Percentiles rank a stretch among this genome's conserved stretches.
These are phyloP conservation scores for Rhagonycha lutea DNA, from an alignment of 2,888 invertebrate species.

Conservation along the genomic window DNA sequence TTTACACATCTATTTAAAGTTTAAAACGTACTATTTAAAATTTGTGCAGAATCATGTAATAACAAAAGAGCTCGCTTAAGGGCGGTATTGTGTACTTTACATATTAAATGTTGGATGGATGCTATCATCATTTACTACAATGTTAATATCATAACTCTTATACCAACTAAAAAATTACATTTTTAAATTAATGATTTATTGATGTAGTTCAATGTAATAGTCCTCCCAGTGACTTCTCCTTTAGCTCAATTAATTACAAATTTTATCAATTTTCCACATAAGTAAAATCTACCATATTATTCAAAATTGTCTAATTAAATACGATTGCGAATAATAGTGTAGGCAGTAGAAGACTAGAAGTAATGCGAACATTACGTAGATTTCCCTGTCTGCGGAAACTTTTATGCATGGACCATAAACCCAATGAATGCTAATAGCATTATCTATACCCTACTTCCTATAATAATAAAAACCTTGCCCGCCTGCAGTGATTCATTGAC, in stretches of 20 bases:
- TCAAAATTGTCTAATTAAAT: background rate
- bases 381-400: constrained; percentile 56
- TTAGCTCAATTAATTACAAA: background rate
- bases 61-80: constrained; percentile 31
- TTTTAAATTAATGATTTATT: background rate
- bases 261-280: background rate
- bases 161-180: background rate
- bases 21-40: constrained; percentile 44
- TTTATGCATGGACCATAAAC: constrained; percentile 65
- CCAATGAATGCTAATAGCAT: constrained; percentile 65
- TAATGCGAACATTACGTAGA: constrained; percentile 43
- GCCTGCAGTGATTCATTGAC: constrained; percentile 32
- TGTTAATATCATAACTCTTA: background rate
- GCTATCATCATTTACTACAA: background rate
- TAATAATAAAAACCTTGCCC: constrained; percentile 46
- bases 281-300: background rate
- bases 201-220: background rate
- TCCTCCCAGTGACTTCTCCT: background rate
- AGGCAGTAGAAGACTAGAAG: constrained; percentile 22
- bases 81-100: constrained; percentile 17
- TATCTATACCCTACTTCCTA: constrained; percentile 56
- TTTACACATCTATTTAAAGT: constrained; percentile 48
- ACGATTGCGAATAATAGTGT: constrained; percentile 21
- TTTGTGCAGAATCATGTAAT: constrained; percentile 40
- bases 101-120: constrained; percentile 20